A percentile compares a stretch with the other conserved stretches of the same genome.
Evolutionary conservation across 1,140 invertebrate genomes (phyloP).

Genomic region (Copidosoma floridanum): DNA sequence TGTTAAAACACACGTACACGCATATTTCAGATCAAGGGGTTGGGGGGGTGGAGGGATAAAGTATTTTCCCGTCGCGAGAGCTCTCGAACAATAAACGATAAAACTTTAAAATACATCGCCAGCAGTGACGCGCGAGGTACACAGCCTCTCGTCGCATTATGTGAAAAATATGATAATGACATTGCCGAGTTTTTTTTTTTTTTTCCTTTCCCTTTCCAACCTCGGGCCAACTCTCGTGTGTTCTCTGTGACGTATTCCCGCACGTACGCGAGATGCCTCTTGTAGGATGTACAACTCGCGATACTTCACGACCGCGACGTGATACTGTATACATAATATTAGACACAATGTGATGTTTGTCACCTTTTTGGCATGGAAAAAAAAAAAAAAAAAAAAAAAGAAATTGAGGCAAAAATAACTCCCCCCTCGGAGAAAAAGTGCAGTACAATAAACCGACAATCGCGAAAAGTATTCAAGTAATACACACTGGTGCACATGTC

Average conservation of each 20-base stretch:
- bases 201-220: too few relatives aligned
- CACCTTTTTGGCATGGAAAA: not conserved
- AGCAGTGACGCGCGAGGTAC: not conserved
- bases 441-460: too few relatives aligned
- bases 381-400: not conserved
- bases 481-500: too few relatives aligned
- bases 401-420: too few relatives aligned
- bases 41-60: not conserved
- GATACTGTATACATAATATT: too few relatives aligned
- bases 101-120: not conserved
- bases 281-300: too few relatives aligned
- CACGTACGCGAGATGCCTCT: constrained; percentile 18
- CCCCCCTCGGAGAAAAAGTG: too few relatives aligned
- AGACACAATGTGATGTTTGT: too few relatives aligned
- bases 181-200: not conserved
- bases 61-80: not conserved
- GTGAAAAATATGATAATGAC: constrained; percentile 6
- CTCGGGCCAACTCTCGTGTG: not conserved
- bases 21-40: too few relatives aligned
- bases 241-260: not conserved
- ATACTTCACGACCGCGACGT: too few relatives aligned
- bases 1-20: not conserved
- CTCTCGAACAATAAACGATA: constrained; percentile 4
- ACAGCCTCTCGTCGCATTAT: not conserved
- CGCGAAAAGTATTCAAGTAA: too few relatives aligned